A percentile compares a stretch with the other conserved stretches of the same genome.
These are phyloP conservation scores for Xestia c-nigrum DNA, from an alignment of 2,888 invertebrate species.

Conservation along the genomic window DNA sequence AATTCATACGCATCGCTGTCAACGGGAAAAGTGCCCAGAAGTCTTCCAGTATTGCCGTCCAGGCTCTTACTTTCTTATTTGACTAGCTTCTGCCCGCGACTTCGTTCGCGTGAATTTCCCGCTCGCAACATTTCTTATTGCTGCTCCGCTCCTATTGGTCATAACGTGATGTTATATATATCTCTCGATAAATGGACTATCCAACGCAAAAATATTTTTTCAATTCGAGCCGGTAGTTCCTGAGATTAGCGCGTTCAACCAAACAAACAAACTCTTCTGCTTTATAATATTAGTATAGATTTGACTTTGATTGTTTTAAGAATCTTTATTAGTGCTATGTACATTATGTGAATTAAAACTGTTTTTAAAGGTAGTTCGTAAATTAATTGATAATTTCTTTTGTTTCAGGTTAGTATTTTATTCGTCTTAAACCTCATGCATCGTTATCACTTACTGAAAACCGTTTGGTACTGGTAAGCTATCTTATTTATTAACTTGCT, in stretches of 20 bases:
- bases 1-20: neutral
- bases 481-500: constrained; percentile 30
- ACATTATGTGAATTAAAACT: neutral
- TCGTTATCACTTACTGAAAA: constrained; percentile 13
- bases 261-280: too few relatives aligned
- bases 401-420: constrained; percentile 56
- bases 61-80: neutral
- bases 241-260: too few relatives aligned
- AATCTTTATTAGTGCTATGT: neutral
- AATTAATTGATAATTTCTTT: constrained; percentile 22
- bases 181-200: too few relatives aligned
- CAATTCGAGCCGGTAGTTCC: too few relatives aligned
- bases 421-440: neutral
- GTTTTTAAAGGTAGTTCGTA: neutral
- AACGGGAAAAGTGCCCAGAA: neutral
- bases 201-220: too few relatives aligned
- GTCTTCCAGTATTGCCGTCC: neutral
- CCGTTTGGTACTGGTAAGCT: constrained; percentile 48
- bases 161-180: too few relatives aligned
- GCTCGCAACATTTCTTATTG: too few relatives aligned
- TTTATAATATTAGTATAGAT: too few relatives aligned
- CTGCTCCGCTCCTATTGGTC: too few relatives aligned
- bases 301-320: neutral
- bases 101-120: too few relatives aligned
- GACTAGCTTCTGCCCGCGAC: too few relatives aligned